Evolutionary conservation across 2,888 invertebrate genomes (phyloP).

Genomic region (Sarcophaga caerulescens): DNA sequence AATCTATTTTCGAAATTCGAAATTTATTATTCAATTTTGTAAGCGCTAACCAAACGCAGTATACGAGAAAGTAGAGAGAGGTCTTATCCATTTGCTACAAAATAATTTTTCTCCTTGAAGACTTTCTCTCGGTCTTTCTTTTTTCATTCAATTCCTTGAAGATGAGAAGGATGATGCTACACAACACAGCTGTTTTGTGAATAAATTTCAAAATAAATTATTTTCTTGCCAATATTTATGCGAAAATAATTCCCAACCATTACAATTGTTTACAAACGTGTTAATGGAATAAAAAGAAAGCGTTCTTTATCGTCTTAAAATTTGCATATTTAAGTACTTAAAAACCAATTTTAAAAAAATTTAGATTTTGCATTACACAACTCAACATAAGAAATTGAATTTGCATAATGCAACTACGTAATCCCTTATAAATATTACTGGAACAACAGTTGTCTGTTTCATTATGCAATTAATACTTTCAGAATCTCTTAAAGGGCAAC

Average conservation of each 20-base stretch:
- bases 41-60: too few species aligned
- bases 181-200: slow-evolving; percentile 17
- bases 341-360: neutral
- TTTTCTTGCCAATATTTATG: slow-evolving; percentile 23
- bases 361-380: too few species aligned
- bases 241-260: slow-evolving; percentile 20
- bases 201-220: too few species aligned
- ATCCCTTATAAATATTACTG: neutral
- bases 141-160: too few species aligned
- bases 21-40: too few species aligned
- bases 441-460: neutral
- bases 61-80: too few species aligned
- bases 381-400: slow-evolving; percentile 1
- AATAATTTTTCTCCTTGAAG: too few species aligned
- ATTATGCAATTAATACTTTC: neutral
- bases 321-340: slow-evolving; percentile 60
- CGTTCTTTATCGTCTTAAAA: neutral
- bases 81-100: too few species aligned
- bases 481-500: neutral
- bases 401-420: slow-evolving; percentile 58
- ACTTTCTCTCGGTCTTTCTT: too few species aligned
- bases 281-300: neutral
- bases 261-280: slow-evolving; percentile 45
- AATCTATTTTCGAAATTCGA: too few species aligned
- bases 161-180: too few species aligned